These are phyloP conservation scores for Percopsis omiscomaycus DNA, from an alignment of 2,797 vertebrate species.

Conservation along the genomic window DNA sequence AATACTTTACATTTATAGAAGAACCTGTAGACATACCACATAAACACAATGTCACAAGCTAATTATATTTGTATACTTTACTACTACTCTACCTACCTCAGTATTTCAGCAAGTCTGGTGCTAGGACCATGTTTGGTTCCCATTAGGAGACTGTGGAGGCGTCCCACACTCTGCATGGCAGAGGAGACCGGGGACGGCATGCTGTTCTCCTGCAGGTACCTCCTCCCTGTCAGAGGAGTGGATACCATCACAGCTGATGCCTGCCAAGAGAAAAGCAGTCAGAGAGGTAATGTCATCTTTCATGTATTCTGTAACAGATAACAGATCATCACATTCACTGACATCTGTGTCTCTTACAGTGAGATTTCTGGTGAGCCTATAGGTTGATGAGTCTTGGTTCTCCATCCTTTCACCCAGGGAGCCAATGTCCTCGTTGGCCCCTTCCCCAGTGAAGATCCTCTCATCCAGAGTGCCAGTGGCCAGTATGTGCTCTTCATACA, in stretches of 20 bases:
- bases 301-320: no score
- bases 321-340: no score
- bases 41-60: no score
- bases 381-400: constrained; percentile 69
- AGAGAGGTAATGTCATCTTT: background rate
- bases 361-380: constrained; percentile 70
- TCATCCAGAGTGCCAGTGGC: constrained; percentile 90
- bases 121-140: constrained; percentile 87
- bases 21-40: background rate
- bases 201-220: constrained; percentile 78
- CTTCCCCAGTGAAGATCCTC: constrained; percentile 89
- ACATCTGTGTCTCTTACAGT: constrained; percentile 47
- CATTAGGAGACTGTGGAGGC: constrained; percentile 85
- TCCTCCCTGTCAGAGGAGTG: constrained; percentile 85
- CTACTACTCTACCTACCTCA: constrained; percentile 71
- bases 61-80: no score
- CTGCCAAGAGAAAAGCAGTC: constrained; percentile 53
- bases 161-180: constrained; percentile 80
- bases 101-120: constrained; percentile 77
- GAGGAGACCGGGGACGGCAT: constrained; percentile 81
- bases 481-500: constrained; percentile 90
- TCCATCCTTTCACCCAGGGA: constrained; percentile 74
- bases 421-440: constrained; percentile 89
- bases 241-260: constrained; percentile 77
- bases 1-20: no score